Percentiles rank a stretch among this genome's conserved stretches.
Conservation (phyloP, 2,888 invertebrate genomes). For the Agrotis ipsilon region DNA sequence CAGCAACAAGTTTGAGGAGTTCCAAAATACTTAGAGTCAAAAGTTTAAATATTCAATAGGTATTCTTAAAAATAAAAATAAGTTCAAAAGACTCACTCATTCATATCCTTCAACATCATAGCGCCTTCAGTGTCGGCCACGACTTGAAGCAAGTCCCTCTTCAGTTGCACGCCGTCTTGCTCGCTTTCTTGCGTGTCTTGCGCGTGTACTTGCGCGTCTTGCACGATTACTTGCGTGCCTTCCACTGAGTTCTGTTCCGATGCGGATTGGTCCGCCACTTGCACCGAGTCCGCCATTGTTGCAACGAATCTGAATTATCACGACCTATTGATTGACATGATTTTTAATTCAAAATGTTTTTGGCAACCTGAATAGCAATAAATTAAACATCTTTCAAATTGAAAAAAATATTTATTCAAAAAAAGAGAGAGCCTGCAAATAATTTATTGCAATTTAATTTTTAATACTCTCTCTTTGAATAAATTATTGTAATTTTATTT, state of each 20-base stretch:
- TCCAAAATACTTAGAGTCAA: not conserved
- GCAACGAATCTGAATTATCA: constrained; percentile 57
- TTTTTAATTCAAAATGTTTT: constrained; percentile 45
- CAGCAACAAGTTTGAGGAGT: not conserved
- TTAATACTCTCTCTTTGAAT: too few species aligned
- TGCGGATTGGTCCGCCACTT: constrained; percentile 72
- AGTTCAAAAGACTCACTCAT: constrained; percentile 42
- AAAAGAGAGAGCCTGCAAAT: not conserved
- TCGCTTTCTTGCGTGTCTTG: constrained; percentile 43
- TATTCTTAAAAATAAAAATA: not conserved
- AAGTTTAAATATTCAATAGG: too few species aligned
- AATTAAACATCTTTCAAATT: too few species aligned
- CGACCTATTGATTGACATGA: constrained; percentile 64
- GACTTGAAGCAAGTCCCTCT: constrained; percentile 49
- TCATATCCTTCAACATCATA: constrained; percentile 28
- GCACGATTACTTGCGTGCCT: constrained; percentile 49
- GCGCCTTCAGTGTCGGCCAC: constrained; percentile 41
- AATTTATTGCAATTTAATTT: too few species aligned
- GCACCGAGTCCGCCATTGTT: constrained; percentile 82
- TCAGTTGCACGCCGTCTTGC: constrained; percentile 47
- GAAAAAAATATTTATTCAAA: not conserved
- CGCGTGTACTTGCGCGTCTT: constrained; percentile 59
- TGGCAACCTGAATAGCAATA: constrained; percentile 49
- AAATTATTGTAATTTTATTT: not conserved
- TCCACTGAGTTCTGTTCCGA: constrained; percentile 26